Evolutionary conservation across 2,888 invertebrate species (phyloP).

Genomic region (Stenolophus ochropezus): DNA sequence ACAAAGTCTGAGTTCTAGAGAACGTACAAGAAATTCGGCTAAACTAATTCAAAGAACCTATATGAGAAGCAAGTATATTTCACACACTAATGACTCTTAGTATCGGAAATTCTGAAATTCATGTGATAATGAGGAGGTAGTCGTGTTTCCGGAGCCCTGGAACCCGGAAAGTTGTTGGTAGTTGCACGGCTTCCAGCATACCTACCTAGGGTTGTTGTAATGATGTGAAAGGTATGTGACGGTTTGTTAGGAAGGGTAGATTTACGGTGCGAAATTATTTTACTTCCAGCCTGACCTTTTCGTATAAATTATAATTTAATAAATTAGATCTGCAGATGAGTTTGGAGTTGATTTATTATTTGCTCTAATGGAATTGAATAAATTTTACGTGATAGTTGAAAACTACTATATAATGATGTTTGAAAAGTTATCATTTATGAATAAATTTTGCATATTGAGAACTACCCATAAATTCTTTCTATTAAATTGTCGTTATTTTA

Average conservation of each 20-base stretch:
- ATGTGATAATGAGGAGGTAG: not conserved
- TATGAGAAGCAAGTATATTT: too few species aligned
- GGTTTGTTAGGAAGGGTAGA: slow-evolving; percentile 15
- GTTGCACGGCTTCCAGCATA: not conserved
- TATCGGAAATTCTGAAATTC: not conserved
- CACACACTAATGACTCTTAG: not conserved
- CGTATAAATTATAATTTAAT: slow-evolving; percentile 25
- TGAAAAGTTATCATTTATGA: not conserved
- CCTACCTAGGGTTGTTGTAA: slow-evolving; percentile 8
- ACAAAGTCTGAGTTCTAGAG: too few species aligned
- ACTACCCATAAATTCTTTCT: not conserved
- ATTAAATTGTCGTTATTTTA: too few species aligned
- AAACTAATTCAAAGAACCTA: too few species aligned
- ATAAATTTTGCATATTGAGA: not conserved
- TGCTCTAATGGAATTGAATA: not conserved
- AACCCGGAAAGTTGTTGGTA: not conserved
- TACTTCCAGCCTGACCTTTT: not conserved
- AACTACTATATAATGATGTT: slow-evolving; percentile 12
- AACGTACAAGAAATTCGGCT: too few species aligned
- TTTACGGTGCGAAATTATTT: slow-evolving; percentile 17
- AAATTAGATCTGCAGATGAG: slow-evolving; percentile 5
- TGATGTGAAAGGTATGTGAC: slow-evolving; percentile 22
- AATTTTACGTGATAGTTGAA: slow-evolving; percentile 2
- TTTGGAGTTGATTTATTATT: slow-evolving; percentile 14
- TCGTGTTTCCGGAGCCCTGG: not conserved